Evolutionary conservation across 2,888 invertebrate species (phyloP), one percentile per base, ranked within the genome.

Genomic region (Oegoconia quadripuncta): DNA sequence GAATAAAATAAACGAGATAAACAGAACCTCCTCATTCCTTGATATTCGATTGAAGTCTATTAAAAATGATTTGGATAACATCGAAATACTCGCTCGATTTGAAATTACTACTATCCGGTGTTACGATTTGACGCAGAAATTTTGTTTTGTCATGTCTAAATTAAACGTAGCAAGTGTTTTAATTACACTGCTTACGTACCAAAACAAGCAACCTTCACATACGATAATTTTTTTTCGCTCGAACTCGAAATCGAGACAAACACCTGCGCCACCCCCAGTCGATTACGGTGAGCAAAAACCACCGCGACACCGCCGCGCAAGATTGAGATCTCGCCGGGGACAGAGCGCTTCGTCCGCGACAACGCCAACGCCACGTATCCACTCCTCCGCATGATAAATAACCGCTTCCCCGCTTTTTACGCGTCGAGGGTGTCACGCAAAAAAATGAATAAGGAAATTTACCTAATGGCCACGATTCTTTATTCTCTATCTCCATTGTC

Each of bases 371-470:
- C 3, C 2, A 22, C 2, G 8, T n/a, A n/a, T 50, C 42, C 49
- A 41, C 48, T 57, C 60, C 66, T 62, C 66, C 69, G 64, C 79
- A 69, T 82, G 87, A 86, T 77, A 79, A 79, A 87, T 86, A 77
- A 65, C 59, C 64, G 55, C 67, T 69, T 71, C 68, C 74, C 71
- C 68, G 62, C 68, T 75, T 77, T 78, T 77, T 76, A 75, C 74
- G 50, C 65, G 64, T 58, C 69, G 74, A 76, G 83, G 80, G 86
- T 76, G 83, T 82, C 80, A 73, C 80, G 77, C 75, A 79, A 86
- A 86, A 80, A 86, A 87, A 84, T 83, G 84, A 79, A 84, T 83
- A 80, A 84, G 86, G 81, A 87, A 87, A 87, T 87, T 87, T 87
- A 83, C 86, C 86, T 87, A 87, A 87, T 87, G 84, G 84, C 71